A percentile compares a stretch with the other conserved stretches of the same genome.
Conservation (phyloP, 2,113 vertebrate genomes). For the pig (Sus scrofa) region DNA sequence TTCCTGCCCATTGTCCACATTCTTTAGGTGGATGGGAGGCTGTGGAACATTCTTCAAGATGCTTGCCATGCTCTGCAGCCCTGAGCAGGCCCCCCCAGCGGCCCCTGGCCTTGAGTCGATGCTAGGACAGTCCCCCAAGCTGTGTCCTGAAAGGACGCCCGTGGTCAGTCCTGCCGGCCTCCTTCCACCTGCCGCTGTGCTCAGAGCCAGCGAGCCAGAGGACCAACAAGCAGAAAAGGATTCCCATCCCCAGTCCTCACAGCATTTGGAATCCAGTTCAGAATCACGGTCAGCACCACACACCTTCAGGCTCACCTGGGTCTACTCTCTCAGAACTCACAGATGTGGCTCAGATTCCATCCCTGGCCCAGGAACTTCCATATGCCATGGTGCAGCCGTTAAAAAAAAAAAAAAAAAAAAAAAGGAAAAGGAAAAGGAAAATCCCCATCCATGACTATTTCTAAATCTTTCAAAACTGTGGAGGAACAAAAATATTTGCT, state of each 20-base stretch:
- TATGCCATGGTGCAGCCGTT: too few relatives aligned
- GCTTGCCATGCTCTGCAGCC: not conserved
- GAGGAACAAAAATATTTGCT: not conserved
- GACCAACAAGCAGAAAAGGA: too few relatives aligned
- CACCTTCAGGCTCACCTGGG: not conserved
- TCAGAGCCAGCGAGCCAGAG: not conserved
- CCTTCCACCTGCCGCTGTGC: fast-evolving
- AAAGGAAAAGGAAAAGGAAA: not conserved
- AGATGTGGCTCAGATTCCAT: too few relatives aligned
- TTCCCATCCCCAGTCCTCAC: too few relatives aligned
- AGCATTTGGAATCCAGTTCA: not conserved
- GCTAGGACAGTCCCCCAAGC: fast-evolving
- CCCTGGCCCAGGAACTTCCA: too few relatives aligned
- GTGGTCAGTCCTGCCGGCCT: not conserved
- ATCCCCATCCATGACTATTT: not conserved
- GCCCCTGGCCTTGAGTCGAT: too few relatives aligned
- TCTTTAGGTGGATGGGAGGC: not conserved
- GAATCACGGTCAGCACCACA: too few relatives aligned
- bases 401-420: too few relatives aligned
- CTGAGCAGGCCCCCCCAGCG: not conserved
- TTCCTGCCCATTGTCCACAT: not conserved
- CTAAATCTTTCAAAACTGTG: not conserved
- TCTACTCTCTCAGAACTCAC: not conserved
- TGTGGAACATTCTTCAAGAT: not conserved
- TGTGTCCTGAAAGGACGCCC: not conserved